phyloP scores from a whole-genome alignment of 2,113 vertebrate genomes.

The Nymphicus hollandicus region DNA sequence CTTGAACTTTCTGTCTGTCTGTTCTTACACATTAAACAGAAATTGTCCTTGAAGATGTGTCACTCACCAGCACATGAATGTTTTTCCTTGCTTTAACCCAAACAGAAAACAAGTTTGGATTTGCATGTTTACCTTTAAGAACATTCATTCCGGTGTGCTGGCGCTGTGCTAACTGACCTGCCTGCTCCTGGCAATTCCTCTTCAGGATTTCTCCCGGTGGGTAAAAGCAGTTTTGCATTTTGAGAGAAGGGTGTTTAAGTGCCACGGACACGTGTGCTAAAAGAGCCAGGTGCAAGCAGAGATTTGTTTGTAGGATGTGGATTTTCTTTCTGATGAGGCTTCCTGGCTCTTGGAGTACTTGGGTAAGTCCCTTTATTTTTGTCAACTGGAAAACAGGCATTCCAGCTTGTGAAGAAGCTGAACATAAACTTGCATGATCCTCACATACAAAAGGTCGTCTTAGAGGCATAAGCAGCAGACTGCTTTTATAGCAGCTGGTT shows the following conservation, averaged over 20 bases:
- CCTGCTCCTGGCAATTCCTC: not conserved
- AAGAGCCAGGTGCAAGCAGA: not conserved
- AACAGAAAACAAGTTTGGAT: not conserved
- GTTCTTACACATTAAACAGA: not conserved
- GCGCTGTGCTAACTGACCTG: not conserved
- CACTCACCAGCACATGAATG: not conserved
- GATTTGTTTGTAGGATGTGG: not conserved
- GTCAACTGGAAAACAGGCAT: not conserved
- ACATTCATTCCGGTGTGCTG: not conserved
- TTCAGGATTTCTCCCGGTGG: not conserved
- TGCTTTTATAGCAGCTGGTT: not conserved
- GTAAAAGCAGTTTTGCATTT: not conserved
- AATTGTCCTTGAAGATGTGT: not conserved
- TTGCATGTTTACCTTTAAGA: not conserved
- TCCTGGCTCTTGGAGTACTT: not conserved
- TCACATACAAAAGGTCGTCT: not conserved
- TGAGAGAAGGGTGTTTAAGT: not conserved
- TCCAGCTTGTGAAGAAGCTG: not conserved
- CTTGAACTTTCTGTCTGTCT: not conserved
- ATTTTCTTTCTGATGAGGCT: not conserved
- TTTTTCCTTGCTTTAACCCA: not conserved
- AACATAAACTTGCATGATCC: not conserved
- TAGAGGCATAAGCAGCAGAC: not conserved
- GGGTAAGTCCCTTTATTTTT: not conserved
- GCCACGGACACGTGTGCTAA: accelerated